Percentiles rank a stretch among this genome's conserved stretches.
Conservation (phyloP, 2,888 invertebrate genomes). For the Aethes cnicana region DNA sequence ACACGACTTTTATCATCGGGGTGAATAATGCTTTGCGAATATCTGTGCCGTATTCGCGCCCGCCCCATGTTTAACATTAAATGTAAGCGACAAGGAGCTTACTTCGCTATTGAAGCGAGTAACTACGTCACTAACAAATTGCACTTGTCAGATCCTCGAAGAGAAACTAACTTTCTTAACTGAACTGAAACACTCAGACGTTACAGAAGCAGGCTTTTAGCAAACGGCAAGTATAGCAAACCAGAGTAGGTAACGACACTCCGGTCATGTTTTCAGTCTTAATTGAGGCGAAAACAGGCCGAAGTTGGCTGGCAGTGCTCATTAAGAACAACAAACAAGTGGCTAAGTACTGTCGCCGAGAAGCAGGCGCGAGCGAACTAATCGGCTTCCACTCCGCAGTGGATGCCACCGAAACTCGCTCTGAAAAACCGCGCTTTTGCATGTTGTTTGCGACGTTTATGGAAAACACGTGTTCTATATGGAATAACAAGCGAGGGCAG, state of each 20-base stretch:
- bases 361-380: constrained; percentile 62
- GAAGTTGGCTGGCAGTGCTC: constrained; percentile 76
- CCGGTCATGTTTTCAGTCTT: constrained; percentile 75
- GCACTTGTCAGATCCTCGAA: constrained; percentile 23
- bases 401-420: constrained; percentile 45
- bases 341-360: constrained; percentile 66
- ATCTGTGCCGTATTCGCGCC: background rate
- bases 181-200: constrained; percentile 28
- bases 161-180: constrained; percentile 28
- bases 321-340: constrained; percentile 80
- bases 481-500: constrained; percentile 23
- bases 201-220: constrained; percentile 27
- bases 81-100: constrained; percentile 25
- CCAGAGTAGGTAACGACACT: constrained; percentile 58
- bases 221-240: constrained; percentile 43
- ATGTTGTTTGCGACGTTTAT: constrained; percentile 31
- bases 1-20: constrained; percentile 6
- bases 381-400: constrained; percentile 63
- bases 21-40: constrained; percentile 12
- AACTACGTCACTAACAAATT: constrained; percentile 19
- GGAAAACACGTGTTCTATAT: constrained; percentile 29
- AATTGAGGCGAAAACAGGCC: constrained; percentile 76
- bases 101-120: constrained; percentile 7
- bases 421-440: constrained; percentile 29
- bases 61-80: background rate